Base-by-base conservation (phyloP, 2,888 invertebrate species). In the Argyresthia goedartella region DNA sequence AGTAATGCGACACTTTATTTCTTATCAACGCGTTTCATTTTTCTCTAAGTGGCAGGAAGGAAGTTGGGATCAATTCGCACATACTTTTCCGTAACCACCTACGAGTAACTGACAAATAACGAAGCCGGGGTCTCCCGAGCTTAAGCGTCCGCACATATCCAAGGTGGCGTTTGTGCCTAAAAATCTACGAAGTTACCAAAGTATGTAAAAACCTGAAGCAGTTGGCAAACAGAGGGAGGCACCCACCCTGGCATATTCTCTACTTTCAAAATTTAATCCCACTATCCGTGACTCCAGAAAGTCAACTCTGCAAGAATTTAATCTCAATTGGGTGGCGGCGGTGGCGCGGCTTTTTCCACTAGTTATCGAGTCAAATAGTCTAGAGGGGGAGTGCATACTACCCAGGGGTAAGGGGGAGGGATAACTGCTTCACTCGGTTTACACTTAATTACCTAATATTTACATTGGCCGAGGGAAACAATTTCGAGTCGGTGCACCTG, bases 401-500 rank as follows among this genome's bases (percentile, higher is more conserved):
- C 46, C n/a, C 25, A 25, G 25, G 46, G 46, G 9, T n/a, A n/a
- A 33, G 61, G 57, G 63, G 57, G 54, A 55, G 54, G 54, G 66
- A 61, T 65, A 66, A 65, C 67, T 62, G 65, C 63, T 61, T 61
- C 66, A 58, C 65, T 65, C 64, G 68, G 79, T 81, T 79, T 78
- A 71, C 81, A 78, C 74, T 81, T 86, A 85, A 86, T 86, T 86
- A 84, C 81, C 78, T 81, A 79, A 82, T 85, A 86, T 84, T 85
- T 81, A 81, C 82, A 73, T 77, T 79, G 71, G 76, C 67, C 66
- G 60, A 63, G 63, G 61, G 78, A 76, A 79, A 81, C 79, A 76
- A 79, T 81, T 79, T 75, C 67, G 66, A 64, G 60, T 64, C 58
- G 71, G 71, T 66, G 65, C 81, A 81, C 77, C 81, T 81, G 78